Evolutionary conservation across 2,113 vertebrate genomes (phyloP), one percentile per base, ranked within the genome.

Genomic region (Aphyosemion australe): DNA sequence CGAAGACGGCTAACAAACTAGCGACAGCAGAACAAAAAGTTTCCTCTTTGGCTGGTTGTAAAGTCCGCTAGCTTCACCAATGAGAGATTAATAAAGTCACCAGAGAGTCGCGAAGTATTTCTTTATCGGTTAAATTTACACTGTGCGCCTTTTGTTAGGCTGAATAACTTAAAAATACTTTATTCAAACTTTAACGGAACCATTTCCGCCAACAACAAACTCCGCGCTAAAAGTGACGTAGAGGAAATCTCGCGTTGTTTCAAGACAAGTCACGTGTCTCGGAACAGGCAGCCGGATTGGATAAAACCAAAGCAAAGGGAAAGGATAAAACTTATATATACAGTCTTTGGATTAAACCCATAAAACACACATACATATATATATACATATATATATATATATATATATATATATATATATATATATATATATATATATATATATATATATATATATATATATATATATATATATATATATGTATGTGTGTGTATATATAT

Each of bases 141-240:
- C 5, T 8, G 1, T 1, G 6, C 16, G 11, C 4, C 4, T 0
- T 15, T 1, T 8, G 9, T 19, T 16, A 0, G 26, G n/a, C 4
- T 21, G 34, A 2, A 13, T 11, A 6, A 4, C 0, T 31, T 19
- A 4, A 19, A 46, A 52, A 49, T 0, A 6, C 31, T 19, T 69
- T 14, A 6, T 50, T 42, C 8, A 11, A 14, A 64, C 34, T 66
- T 69, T 65, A 0, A 6, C 0, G 2, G 18, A 31, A 31, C 32
- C 31, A 54, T 78, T 82, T 89, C 85, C 70, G 84, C 87, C 70
- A 82, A 80, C 79, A 78, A 87, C 88, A 86, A 90, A 91, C 83
- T 88, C 37, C 88, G 79, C 91, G 90, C 89, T 84, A 62, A 91
- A 89, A 84, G 39, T 90, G 85, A 91, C 86, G 87, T 82, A 54